Evolutionary conservation across 2,113 vertebrate species (phyloP).

Genomic region (Parus major): DNA sequence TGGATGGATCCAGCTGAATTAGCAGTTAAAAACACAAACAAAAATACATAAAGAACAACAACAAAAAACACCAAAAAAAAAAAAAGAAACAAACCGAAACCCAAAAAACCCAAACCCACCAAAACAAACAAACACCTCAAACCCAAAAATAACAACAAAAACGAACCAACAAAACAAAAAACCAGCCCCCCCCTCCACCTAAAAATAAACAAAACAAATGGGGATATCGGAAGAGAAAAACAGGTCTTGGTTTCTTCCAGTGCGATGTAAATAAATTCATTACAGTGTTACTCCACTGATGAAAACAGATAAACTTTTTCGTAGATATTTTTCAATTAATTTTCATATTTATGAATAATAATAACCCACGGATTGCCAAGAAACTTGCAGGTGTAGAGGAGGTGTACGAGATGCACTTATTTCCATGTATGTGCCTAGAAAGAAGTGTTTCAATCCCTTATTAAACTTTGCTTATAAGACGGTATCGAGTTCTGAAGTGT

Average conservation of each 20-base stretch:
- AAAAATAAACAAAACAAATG: neutral
- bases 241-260: conserved; percentile 30
- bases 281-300: conserved; percentile 66
- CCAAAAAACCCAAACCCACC: neutral
- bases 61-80: neutral
- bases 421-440: conserved; percentile 57
- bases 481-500: neutral
- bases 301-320: conserved; percentile 73
- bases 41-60: neutral
- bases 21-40: neutral
- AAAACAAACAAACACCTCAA: neutral
- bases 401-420: conserved; percentile 32
- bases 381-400: conserved; percentile 33
- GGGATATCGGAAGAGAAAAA: neutral
- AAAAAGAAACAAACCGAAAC: neutral
- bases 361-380: conserved; percentile 16
- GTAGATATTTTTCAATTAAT: conserved; percentile 73
- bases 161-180: neutral
- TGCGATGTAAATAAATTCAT: conserved; percentile 78
- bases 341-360: conserved; percentile 60
- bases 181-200: rapidly evolving
- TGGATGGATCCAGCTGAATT: neutral
- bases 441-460: conserved; percentile 58
- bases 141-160: neutral
- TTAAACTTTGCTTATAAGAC: conserved; percentile 50